These are phyloP conservation scores for Tipula helvola DNA, from an alignment of 2,888 invertebrate species.

Conservation along the genomic window DNA sequence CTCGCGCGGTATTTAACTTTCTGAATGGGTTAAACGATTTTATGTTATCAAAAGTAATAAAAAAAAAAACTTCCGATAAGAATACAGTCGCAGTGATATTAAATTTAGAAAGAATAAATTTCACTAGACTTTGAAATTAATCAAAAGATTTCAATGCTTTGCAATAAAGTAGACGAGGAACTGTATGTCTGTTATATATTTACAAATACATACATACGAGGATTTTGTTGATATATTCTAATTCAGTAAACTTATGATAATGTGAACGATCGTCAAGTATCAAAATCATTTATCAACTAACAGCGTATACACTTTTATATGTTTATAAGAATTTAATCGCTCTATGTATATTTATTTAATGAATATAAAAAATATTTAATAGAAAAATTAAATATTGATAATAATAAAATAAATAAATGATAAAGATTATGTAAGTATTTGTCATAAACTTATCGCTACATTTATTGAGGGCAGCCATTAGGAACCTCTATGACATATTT, in stretches of 20 bases:
- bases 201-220: background rate
- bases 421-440: too few relatives aligned
- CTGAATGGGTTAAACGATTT: background rate
- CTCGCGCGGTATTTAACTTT: background rate
- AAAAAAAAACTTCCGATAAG: background rate
- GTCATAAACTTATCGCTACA: too few relatives aligned
- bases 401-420: too few relatives aligned
- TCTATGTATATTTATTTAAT: background rate
- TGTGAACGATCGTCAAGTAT: background rate
- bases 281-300: background rate
- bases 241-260: background rate
- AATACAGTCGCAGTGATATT: background rate
- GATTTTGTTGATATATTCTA: background rate
- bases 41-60: background rate
- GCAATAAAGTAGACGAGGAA: background rate
- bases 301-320: background rate
- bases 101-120: background rate
- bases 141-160: background rate
- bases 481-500: too few relatives aligned
- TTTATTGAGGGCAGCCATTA: too few relatives aligned
- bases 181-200: background rate
- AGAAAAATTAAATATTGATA: too few relatives aligned
- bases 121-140: background rate
- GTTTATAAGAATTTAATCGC: background rate
- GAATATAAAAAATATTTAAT: background rate